Evolutionary conservation across 2,888 invertebrate species (phyloP).

Genomic region (Gonocerus acuteangulatus): DNA sequence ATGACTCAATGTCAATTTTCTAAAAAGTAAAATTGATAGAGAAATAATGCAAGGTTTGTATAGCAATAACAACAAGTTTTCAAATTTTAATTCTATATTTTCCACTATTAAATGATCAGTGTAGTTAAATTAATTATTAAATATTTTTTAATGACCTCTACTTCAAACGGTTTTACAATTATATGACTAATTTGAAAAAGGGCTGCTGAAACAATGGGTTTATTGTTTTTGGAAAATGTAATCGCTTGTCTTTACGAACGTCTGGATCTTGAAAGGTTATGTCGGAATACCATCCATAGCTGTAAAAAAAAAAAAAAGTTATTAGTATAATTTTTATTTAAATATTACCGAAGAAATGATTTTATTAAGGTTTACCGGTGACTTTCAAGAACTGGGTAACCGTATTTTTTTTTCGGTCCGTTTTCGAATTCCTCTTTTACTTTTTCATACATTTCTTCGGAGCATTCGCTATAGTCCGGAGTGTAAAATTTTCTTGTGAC

Average conservation of each 20-base stretch:
- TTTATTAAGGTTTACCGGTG: slow-evolving; percentile 25
- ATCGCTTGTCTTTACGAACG: slow-evolving; percentile 13
- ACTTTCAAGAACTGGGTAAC: slow-evolving; percentile 28
- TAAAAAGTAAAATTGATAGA: no score
- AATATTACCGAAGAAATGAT: background rate
- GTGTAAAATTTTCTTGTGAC: slow-evolving; percentile 33
- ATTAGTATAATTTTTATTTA: background rate
- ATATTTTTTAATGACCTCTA: no score
- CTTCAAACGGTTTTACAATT: no score
- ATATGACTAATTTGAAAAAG: background rate
- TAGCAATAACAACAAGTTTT: no score
- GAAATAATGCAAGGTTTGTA: no score
- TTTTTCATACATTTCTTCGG: slow-evolving; percentile 21
- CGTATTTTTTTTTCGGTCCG: slow-evolving; percentile 29
- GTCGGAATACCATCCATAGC: slow-evolving; percentile 34
- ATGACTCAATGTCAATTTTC: no score
- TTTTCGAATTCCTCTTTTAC: slow-evolving; percentile 14
- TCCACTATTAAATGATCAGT: no score
- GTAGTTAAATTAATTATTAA: no score
- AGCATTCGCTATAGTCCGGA: slow-evolving; percentile 16
- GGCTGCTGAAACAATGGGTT: slow-evolving; percentile 27
- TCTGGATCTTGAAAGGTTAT: slow-evolving; percentile 26
- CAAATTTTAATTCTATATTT: no score
- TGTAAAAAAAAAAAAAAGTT: slow-evolving; percentile 14
- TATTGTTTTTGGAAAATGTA: slow-evolving; percentile 29